Base-by-base conservation (phyloP, 2,113 vertebrate genomes). In the Psittacula cyanocephala region DNA sequence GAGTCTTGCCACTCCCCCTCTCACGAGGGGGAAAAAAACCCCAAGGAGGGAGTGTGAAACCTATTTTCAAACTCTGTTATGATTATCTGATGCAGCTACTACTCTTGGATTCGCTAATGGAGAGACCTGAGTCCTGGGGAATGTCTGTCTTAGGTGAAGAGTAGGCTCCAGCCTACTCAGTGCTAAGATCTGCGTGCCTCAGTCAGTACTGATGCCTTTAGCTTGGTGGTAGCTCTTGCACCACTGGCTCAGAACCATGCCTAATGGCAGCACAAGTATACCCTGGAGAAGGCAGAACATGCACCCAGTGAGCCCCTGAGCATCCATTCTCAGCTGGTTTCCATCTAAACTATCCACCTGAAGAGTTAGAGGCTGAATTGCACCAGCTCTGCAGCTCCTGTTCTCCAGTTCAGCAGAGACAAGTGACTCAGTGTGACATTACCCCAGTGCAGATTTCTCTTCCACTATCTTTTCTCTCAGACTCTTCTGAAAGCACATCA, bases 1-100 rank as follows among this genome's bases (percentile, higher is more conserved):
- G 46, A 89, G 86, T 55, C 83, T 94, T 86, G 92, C 95, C 86
- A 94, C 88, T 93, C 93, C 82, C 92, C 95, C 95, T 93, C 86
- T 94, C 95, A 69, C 52, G 95, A 94, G 81, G 90, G 76, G 20
- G 33, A 81, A 76, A 78, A 94, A 93, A 81, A 62, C 44, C 39
- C 28, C 3, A n/a, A 82, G 82, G 85, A 79, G 69, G 65, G 93
- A 95, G 89, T 52, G 52, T 91, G 84, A 96, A 96, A 87, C 91
- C 74, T 92, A 88, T 94, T 95, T 96, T 77, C 77, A 94, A 96
- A 79, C 63, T 78, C 60, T 62, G 77, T 82, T 79, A 89, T 1
- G 74, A 76, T 93, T 84, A 94, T 95, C 70, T 91, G 92, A 81
- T 82, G 74, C 83, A 81, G 88, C 0, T 9, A 49, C 24, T 44